Percentiles rank a stretch among this genome's conserved stretches.
These are phyloP conservation scores for Myrmecobius fasciatus DNA, from an alignment of 2,113 vertebrate genomes.

Conservation along the genomic window DNA sequence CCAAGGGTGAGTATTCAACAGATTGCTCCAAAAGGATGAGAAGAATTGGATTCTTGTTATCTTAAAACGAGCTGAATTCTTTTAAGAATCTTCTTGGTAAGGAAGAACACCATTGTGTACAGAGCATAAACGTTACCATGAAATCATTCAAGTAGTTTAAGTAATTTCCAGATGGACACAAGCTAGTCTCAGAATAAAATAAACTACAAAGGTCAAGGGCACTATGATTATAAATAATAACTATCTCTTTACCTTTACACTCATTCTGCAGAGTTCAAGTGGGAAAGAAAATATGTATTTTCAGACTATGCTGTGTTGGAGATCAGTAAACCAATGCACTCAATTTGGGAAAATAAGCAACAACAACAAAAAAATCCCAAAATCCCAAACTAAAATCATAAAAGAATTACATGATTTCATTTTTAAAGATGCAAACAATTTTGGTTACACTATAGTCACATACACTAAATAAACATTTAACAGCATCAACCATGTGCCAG, in stretches of 20 bases:
- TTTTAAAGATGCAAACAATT: background rate
- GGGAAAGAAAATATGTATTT: constrained; percentile 45
- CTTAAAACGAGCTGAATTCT: constrained; percentile 49
- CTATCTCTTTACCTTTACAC: constrained; percentile 26
- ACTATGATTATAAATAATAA: constrained; percentile 30
- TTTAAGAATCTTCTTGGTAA: constrained; percentile 42
- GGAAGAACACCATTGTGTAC: background rate
- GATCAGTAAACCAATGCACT: background rate
- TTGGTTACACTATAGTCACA: background rate
- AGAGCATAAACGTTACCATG: background rate
- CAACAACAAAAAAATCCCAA: background rate
- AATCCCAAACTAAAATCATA: background rate
- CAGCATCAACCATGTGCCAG: background rate
- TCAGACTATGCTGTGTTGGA: constrained; percentile 24
- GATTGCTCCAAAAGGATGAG: constrained; percentile 3
- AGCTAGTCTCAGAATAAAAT: background rate
- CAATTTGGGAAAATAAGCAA: constrained; percentile 5
- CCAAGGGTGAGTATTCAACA: constrained; percentile 17
- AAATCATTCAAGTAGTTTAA: background rate
- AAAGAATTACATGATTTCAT: background rate
- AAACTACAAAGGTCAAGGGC: constrained; percentile 51
- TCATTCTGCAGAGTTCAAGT: constrained; percentile 23
- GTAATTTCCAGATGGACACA: background rate
- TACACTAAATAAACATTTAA: background rate
- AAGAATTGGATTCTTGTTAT: constrained; percentile 35